Percentiles rank a stretch among this genome's conserved stretches.
These are phyloP conservation scores for zebrafish (Danio rerio) DNA, from an alignment of 2,113 vertebrate genomes.

Conservation along the genomic window DNA sequence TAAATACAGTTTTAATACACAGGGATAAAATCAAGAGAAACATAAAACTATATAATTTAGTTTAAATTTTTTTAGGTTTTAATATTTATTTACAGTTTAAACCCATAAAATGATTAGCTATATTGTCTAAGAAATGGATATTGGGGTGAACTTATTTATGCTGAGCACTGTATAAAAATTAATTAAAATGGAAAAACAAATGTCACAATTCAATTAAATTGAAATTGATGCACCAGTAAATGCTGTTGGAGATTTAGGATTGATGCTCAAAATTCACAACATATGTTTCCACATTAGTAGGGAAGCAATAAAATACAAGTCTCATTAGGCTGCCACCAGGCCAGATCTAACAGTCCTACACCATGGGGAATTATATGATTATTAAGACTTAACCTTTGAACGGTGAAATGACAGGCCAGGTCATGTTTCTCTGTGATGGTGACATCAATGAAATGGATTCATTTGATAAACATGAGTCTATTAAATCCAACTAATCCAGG, in stretches of 20 bases:
- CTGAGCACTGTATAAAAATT: not conserved
- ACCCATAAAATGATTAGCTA: too few relatives aligned
- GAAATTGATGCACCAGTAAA: conserved; percentile 70
- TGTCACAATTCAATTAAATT: conserved; percentile 64
- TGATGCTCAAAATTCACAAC: conserved; percentile 88
- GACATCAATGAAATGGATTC: conserved; percentile 44
- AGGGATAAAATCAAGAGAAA: too few relatives aligned
- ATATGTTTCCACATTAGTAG: conserved; percentile 97
- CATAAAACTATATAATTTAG: too few relatives aligned
- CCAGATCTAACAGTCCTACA: conserved; percentile 75
- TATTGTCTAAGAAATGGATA: too few relatives aligned
- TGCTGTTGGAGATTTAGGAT: conserved; percentile 71
- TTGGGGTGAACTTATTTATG: too few relatives aligned
- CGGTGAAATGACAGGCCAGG: conserved; percentile 71
- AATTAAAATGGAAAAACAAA: not conserved
- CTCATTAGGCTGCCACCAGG: conserved; percentile 84
- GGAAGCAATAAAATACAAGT: conserved; percentile 87
- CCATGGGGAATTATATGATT: conserved; percentile 87
- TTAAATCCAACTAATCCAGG: conserved; percentile 79
- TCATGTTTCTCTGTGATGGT: conserved; percentile 63
- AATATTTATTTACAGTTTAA: too few relatives aligned
- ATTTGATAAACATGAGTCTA: conserved; percentile 65
- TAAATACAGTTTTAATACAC: too few relatives aligned
- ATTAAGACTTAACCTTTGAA: conserved; percentile 90
- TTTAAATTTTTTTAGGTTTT: too few relatives aligned